Percentiles rank a stretch among this genome's conserved stretches.
Conservation (phyloP, 2,113 vertebrate genomes). For the Oplegnathus fasciatus region DNA sequence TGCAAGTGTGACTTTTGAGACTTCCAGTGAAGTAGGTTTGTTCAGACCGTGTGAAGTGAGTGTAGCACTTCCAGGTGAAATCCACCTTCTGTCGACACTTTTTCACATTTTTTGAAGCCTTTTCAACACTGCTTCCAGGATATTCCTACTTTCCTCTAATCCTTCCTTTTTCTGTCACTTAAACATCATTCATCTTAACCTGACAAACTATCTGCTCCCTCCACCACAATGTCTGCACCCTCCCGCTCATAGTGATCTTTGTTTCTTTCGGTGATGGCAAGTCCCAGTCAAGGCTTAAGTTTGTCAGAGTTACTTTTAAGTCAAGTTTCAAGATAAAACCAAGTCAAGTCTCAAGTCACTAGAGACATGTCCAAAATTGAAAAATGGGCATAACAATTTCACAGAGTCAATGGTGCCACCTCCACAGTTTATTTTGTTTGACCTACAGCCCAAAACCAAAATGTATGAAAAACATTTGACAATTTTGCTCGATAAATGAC, state of each 20-base stretch:
- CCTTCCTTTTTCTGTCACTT: background rate
- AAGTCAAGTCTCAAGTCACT: background rate
- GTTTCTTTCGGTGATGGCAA: background rate
- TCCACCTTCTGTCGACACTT: slow-evolving; percentile 29
- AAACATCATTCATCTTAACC: slow-evolving; percentile 14
- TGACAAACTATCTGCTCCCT: slow-evolving; percentile 15
- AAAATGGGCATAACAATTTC: background rate
- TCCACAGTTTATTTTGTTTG: background rate
- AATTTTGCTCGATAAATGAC: background rate
- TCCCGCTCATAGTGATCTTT: slow-evolving; percentile 40
- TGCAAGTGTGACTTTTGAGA: background rate
- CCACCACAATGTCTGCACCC: slow-evolving; percentile 66
- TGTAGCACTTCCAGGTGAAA: slow-evolving; percentile 19
- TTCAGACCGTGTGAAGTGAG: background rate
- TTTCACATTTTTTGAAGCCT: background rate
- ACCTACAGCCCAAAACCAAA: background rate
- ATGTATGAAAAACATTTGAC: background rate
- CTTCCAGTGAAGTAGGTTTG: background rate
- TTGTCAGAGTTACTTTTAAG: background rate
- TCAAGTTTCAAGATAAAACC: background rate
- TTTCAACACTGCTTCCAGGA: slow-evolving; percentile 4
- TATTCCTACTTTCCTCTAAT: slow-evolving; percentile 7
- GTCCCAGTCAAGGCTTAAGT: background rate
- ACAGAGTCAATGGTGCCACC: background rate
- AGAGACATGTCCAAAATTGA: too few species aligned